These are phyloP conservation scores for Ariolimax columbianus DNA, from an alignment of 2,888 invertebrate species.

Conservation along the genomic window DNA sequence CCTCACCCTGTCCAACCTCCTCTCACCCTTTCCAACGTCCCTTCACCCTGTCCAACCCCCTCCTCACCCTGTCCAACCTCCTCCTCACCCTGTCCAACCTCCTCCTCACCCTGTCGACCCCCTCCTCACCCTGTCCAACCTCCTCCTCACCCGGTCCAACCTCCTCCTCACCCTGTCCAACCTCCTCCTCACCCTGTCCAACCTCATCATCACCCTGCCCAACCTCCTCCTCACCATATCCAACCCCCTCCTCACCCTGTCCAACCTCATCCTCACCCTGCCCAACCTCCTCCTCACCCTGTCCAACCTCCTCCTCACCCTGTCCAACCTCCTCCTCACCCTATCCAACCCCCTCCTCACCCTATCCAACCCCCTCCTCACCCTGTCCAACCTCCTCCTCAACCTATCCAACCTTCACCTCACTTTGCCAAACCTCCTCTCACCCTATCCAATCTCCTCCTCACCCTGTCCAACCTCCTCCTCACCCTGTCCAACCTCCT, in stretches of 20 bases:
- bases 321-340: no score
- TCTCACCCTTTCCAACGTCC: not conserved
- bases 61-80: not conserved
- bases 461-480: no score
- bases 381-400: no score
- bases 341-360: no score
- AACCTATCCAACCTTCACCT: no score
- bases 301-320: no score
- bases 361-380: no score
- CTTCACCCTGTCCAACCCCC: no score
- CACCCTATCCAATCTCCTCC: no score
- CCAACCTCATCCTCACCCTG: no score
- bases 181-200: not conserved
- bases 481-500: no score
- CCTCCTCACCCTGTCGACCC: not conserved
- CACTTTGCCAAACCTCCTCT: not conserved
- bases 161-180: not conserved
- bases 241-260: not conserved
- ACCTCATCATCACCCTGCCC: not conserved
- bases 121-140: not conserved
- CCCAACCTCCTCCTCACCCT: not conserved
- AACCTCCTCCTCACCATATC: not conserved
- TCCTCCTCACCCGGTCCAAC: not conserved
- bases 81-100: not conserved
- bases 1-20: not conserved